Evolutionary conservation across 2,888 invertebrate species (phyloP), one percentile per base, ranked within the genome.

Genomic region (Cacoxenus indagator): DNA sequence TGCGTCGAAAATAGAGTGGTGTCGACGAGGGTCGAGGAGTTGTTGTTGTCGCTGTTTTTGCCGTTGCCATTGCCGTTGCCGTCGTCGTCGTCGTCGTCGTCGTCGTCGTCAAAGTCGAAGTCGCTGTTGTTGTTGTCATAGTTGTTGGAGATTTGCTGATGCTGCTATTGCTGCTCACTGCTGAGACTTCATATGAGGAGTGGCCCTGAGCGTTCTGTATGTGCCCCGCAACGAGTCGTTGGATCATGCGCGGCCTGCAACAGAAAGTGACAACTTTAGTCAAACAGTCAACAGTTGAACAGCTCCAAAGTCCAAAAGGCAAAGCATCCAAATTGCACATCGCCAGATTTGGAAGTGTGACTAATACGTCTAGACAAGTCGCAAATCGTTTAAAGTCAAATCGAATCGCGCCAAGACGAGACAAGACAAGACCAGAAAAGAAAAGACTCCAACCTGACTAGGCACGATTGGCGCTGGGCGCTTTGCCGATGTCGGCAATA

Each of bases 211-310:
- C 74, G 68, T 88, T 87, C 70, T 87, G 87, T 69, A 93, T 88
- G 79, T 93, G 93, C 59, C 93, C 94, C 48, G 92, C 93, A 77
- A 93, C 91, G 71, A 93, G 89, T 69, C 92, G 90, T 78, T 92
- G 92, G 73, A 92, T 90, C 75, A 91, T 92, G 76, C 91, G 89
- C 72, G 90, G 86, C 65, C 87, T 87, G 73, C 45, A 68, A 59
- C 24, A 26, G 55, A 57, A n/a, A n/a, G n/a, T n/a, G n/a, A n/a
- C n/a, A n/a, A n/a, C n/a, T n/a, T n/a, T n/a, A n/a, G n/a, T n/a
- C n/a, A 37, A 37, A 37, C 14, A 37, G 37, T 11, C 37, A 37
- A 14, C 37, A 37, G 14, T 37, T 37, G 8, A 37, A 37, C 9
- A 37, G 37, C 37, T 37, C 14, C 14, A 11, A 54, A 54, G 14